Percentiles rank a stretch among this genome's conserved stretches.
phyloP scores from a whole-genome alignment of 1,140 invertebrate species.

The Ctenoplectra terminalis region DNA sequence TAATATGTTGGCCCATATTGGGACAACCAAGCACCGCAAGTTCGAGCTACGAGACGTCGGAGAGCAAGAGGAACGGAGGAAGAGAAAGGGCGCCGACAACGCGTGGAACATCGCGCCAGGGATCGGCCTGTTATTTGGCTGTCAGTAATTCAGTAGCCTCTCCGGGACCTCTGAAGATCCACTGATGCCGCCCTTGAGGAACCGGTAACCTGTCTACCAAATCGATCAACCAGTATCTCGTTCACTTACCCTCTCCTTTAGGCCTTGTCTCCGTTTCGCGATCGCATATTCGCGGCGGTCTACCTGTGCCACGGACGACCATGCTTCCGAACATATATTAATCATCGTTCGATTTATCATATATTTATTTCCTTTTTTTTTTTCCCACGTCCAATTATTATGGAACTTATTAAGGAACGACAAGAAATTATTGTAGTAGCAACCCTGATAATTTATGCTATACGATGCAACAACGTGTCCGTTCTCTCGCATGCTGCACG shows the following conservation, averaged over 20 bases:
- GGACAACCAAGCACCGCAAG: constrained; percentile 62
- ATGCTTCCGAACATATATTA: not conserved
- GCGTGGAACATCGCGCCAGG: constrained; percentile 62
- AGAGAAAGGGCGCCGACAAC: constrained; percentile 70
- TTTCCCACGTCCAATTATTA: not conserved
- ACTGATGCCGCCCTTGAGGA: constrained; percentile 67
- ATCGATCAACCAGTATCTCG: constrained; percentile 71
- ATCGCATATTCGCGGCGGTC: not conserved
- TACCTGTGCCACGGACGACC: not conserved
- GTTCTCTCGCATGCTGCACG: constrained; percentile 3
- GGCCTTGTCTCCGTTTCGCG: constrained; percentile 31
- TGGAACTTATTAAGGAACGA: constrained; percentile 15
- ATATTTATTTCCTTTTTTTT: not conserved
- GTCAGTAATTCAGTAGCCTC: constrained; percentile 78
- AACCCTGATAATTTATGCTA: constrained; percentile 20
- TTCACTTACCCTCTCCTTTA: constrained; percentile 35
- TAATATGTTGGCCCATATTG: constrained; percentile 77
- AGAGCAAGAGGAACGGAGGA: constrained; percentile 45
- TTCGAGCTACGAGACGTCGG: constrained; percentile 30
- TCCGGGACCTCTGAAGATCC: constrained; percentile 64
- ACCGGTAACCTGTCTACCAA: constrained; percentile 68
- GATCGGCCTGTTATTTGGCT: constrained; percentile 78
- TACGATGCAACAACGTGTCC: not conserved
- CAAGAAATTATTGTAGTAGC: not conserved
- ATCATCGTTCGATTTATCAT: not conserved